Conservation (phyloP, 2,113 vertebrate species). For the Burhinus oedicnemus region DNA sequence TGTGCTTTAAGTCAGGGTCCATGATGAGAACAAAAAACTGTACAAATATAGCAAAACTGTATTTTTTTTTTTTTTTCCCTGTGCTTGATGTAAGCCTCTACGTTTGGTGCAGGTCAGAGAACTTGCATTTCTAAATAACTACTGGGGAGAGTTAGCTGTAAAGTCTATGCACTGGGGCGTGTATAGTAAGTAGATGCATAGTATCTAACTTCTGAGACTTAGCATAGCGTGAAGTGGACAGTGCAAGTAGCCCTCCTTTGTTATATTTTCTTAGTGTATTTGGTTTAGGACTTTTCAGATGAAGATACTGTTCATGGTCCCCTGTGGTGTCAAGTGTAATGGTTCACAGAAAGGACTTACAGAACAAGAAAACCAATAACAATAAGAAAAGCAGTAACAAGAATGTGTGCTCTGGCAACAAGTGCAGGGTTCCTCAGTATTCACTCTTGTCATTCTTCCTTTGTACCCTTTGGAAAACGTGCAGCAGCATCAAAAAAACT, state of each 20-base stretch:
- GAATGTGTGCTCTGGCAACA: background rate
- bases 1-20: background rate
- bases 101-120: background rate
- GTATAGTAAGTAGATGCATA: background rate
- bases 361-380: background rate
- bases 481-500: background rate
- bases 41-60: background rate
- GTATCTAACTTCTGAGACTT: background rate
- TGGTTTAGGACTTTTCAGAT: background rate
- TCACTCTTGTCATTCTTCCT: background rate
- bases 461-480: background rate
- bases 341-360: background rate
- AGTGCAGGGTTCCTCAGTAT: background rate
- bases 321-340: background rate
- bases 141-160: background rate
- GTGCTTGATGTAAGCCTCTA: background rate
- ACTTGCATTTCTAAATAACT: background rate
- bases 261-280: background rate
- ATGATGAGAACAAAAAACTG: background rate
- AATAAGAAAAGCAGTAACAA: background rate
- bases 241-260: background rate
- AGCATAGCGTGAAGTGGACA: background rate
- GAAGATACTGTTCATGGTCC: background rate
- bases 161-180: background rate
- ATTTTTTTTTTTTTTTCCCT: background rate